phyloP scores from a whole-genome alignment of 2,888 invertebrate genomes.

The Noctua fimbriata region DNA sequence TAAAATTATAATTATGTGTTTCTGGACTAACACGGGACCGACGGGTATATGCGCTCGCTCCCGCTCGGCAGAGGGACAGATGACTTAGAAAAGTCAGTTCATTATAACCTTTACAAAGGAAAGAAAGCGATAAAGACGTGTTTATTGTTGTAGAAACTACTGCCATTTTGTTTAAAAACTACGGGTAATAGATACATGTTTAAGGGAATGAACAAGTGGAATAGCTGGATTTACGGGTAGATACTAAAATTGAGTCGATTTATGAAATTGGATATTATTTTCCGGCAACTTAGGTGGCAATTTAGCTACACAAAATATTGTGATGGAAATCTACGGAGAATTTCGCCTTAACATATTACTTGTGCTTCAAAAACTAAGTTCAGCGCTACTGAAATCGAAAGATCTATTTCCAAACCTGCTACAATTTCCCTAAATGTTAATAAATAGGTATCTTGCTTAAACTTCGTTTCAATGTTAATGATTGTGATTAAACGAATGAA shows the following conservation, averaged over 20 bases:
- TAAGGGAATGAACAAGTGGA: neutral
- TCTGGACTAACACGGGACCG: neutral
- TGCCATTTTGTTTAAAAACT: slow-evolving; percentile 13
- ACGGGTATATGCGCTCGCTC: neutral
- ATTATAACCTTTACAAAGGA: neutral
- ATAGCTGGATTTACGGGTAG: neutral
- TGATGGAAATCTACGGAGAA: neutral
- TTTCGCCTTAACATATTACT: neutral
- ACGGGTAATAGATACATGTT: slow-evolving; percentile 21
- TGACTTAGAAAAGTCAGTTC: neutral
- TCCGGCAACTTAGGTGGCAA: neutral
- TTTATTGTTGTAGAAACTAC: neutral
- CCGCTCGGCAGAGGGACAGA: neutral
- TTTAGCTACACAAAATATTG: neutral
- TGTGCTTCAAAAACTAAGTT: neutral
- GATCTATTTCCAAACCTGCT: neutral
- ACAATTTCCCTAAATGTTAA: neutral
- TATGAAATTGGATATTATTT: neutral
- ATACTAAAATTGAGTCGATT: neutral
- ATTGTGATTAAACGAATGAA: slow-evolving; percentile 46
- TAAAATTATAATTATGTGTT: neutral
- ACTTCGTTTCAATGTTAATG: neutral
- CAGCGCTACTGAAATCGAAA: neutral
- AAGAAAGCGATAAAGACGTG: neutral
- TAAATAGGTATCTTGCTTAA: neutral